Evolutionary conservation across 2,113 vertebrate genomes (phyloP).

Genomic region (Amphiprion percula): DNA sequence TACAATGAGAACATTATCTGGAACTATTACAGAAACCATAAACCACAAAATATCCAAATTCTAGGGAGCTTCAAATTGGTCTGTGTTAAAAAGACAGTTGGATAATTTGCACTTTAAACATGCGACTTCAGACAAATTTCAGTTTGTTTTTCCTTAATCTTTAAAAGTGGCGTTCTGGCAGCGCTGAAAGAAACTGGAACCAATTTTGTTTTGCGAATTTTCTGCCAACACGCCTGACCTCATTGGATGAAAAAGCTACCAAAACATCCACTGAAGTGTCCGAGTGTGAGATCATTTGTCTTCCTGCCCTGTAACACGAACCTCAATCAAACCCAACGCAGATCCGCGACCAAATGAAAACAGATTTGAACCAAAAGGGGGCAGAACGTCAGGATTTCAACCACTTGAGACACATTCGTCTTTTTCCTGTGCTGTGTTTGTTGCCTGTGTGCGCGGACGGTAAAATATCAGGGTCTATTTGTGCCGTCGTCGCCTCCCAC

Average conservation of each 20-base stretch:
- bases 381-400: not conserved
- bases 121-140: too few species aligned
- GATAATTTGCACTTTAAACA: too few species aligned
- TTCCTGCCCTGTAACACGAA: not conserved
- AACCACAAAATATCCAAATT: not conserved
- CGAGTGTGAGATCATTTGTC: slow-evolving; percentile 15
- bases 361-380: not conserved
- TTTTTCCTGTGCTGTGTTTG: not conserved
- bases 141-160: too few species aligned
- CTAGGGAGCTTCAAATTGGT: not conserved
- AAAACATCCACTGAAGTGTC: slow-evolving; percentile 33
- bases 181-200: not conserved
- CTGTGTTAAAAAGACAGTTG: too few species aligned
- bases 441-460: not conserved
- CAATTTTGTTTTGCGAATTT: slow-evolving; percentile 4
- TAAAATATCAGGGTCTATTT: slow-evolving; percentile 19
- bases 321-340: slow-evolving; percentile 2
- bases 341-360: not conserved
- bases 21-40: not conserved
- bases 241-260: slow-evolving; percentile 9
- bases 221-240: slow-evolving; percentile 30
- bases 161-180: not conserved
- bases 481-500: not conserved
- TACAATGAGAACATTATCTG: not conserved
- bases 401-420: not conserved